These are phyloP conservation scores for Euschistus heros DNA, from an alignment of 1,140 invertebrate species.

Conservation along the genomic window DNA sequence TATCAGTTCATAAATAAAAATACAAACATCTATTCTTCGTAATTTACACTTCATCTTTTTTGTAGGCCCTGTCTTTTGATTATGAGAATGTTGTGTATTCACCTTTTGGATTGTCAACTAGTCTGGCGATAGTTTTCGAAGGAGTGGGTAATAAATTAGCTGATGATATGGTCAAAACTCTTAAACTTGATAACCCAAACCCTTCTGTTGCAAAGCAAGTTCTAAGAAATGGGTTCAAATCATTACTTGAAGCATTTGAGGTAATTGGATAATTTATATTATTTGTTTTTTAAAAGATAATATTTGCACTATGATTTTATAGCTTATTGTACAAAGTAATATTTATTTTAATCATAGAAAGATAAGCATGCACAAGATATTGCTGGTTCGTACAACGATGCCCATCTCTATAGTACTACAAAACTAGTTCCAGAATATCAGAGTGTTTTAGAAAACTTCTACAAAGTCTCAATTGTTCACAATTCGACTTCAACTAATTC, in stretches of 20 bases:
- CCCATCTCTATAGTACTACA: slow-evolving; percentile 28
- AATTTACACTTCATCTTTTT: neutral
- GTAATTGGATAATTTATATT: slow-evolving; percentile 22
- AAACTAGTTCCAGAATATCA: slow-evolving; percentile 29
- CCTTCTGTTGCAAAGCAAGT: slow-evolving; percentile 21
- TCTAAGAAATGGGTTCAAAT: slow-evolving; percentile 29
- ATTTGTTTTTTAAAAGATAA: neutral
- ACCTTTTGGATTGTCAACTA: slow-evolving; percentile 32
- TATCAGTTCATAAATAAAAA: neutral
- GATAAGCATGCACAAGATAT: slow-evolving; percentile 26
- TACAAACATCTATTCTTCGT: neutral
- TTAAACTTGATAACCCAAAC: slow-evolving; percentile 24
- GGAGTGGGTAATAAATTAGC: slow-evolving; percentile 29
- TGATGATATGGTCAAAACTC: slow-evolving; percentile 28
- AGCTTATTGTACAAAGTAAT: too few species aligned
- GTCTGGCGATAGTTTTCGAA: slow-evolving; percentile 32
- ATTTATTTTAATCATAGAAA: neutral
- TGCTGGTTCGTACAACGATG: slow-evolving; percentile 32
- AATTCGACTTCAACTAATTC: slow-evolving; percentile 20
- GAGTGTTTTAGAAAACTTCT: slow-evolving; percentile 30
- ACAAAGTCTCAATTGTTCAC: slow-evolving; percentile 31
- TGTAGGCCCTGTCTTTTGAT: slow-evolving; percentile 22
- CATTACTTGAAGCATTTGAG: slow-evolving; percentile 29
- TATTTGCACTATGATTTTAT: too few species aligned
- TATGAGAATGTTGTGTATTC: slow-evolving; percentile 32